A percentile compares a stretch with the other conserved stretches of the same genome.
These are phyloP conservation scores for Pogonomyrmex barbatus DNA, from an alignment of 1,140 invertebrate genomes.

Conservation along the genomic window DNA sequence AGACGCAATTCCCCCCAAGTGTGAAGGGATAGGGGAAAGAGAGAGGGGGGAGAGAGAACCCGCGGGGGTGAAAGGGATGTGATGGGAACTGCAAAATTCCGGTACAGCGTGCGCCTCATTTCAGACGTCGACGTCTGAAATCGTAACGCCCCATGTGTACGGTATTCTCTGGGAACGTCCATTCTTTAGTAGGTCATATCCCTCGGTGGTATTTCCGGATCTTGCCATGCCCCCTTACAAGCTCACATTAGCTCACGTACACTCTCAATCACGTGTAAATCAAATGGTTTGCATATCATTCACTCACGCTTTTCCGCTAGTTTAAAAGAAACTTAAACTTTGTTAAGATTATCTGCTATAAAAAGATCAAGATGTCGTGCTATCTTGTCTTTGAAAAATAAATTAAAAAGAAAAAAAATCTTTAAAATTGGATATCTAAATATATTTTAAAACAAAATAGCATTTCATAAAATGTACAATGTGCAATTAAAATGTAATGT, in stretches of 20 bases:
- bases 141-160: constrained; percentile 35
- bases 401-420: too few species aligned
- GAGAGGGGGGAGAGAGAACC: neutral
- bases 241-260: neutral
- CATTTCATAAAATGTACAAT: too few species aligned
- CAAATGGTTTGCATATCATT: neutral
- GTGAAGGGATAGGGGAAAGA: neutral
- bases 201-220: constrained; percentile 15
- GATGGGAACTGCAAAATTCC: constrained; percentile 47
- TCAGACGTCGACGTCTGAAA: constrained; percentile 53
- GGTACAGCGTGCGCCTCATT: constrained; percentile 38
- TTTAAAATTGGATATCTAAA: too few species aligned
- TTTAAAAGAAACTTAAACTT: neutral
- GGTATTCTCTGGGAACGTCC: constrained; percentile 18
- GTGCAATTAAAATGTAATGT: too few species aligned
- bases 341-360: neutral
- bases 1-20: constrained; percentile 25
- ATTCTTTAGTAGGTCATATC: constrained; percentile 50
- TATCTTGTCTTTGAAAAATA: too few species aligned
- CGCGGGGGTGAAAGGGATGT: neutral
- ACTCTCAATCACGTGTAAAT: neutral
- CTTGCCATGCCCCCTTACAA: constrained; percentile 20
- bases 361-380: too few species aligned
- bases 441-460: too few species aligned
- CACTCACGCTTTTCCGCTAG: neutral